Evolutionary conservation across 2,797 vertebrate genomes (phyloP), one percentile per base, ranked within the genome.

Genomic region (Catharus ustulatus): DNA sequence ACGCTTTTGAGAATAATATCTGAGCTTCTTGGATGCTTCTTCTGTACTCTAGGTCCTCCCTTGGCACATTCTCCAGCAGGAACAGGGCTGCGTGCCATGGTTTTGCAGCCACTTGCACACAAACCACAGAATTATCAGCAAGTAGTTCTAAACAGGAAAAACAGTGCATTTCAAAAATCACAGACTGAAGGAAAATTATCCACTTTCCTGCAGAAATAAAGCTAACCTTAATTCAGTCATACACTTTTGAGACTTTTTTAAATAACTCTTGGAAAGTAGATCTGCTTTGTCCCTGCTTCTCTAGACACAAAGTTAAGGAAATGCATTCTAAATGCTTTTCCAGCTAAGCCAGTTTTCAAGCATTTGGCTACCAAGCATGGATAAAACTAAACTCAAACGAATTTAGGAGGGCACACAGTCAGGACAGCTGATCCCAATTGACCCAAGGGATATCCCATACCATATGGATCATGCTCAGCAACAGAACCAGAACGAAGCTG

Each of bases 321-420:
- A 82, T 76, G 13, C 43, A 43, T 64, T 90, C 30, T 52, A 52
- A 94, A 66, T 32, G 49, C 27, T 90, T 87, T 93, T 90, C 87
- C 92, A 93, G 92, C 26, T 80, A 93, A 84, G 40, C 23, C 73
- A 78, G 40, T 36, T 95, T 79, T 85, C 45, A 74, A 91, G 74
- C 7, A 18, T 61, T 72, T 93, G 75, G 81, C 68, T 90, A 80
- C 40, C 22, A 54, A 79, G 61, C 34, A 63, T 40, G 45, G 40
- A 67, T 80, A 63, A 69, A 82, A 83, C n/a, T 46, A 54, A 20
- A 59, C 52, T 71, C 52, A 48, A 30, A 54, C 54, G 46, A 84
- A 84, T 66, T 78, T 29, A 59, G 67, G 30, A 52, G 46, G 13
- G 34, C 30, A 90, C 40, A 58, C 15, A 72, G 26, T 58, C 5